These are phyloP conservation scores for Bilobella aurantiaca DNA, from an alignment of 1,140 invertebrate species.

Conservation along the genomic window DNA sequence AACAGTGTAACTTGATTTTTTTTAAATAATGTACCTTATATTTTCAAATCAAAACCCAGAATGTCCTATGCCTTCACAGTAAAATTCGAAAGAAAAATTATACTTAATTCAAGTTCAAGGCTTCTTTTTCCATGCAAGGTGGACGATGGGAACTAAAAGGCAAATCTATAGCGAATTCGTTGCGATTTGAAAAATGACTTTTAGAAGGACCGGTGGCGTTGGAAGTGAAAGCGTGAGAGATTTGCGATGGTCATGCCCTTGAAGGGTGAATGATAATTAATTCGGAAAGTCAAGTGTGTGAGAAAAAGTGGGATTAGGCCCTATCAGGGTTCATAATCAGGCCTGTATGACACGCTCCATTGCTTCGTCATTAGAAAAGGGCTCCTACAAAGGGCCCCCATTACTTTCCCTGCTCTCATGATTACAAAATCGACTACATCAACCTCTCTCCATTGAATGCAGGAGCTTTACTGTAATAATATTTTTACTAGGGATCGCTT, in stretches of 20 bases:
- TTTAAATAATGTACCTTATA: background rate
- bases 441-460: too few species aligned
- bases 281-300: background rate
- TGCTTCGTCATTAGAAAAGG: conserved; percentile 7
- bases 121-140: too few species aligned
- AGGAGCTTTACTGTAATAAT: too few species aligned
- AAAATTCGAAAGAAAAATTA: background rate
- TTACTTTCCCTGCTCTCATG: too few species aligned
- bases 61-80: background rate
- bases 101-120: too few species aligned
- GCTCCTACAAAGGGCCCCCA: too few species aligned
- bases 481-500: background rate
- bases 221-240: background rate
- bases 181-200: too few species aligned
- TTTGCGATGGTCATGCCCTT: background rate
- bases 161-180: too few species aligned
- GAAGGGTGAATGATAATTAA: background rate
- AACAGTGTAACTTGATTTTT: background rate
- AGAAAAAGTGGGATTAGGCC: background rate
- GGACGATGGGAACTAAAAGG: too few species aligned
- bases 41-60: background rate
- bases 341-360: conserved; percentile 7
- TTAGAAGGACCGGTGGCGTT: background rate
- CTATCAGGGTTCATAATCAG: conserved; percentile 12
- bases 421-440: too few species aligned